These are phyloP conservation scores for Holacanthus passer DNA, from an alignment of 2,113 vertebrate genomes.

Conservation along the genomic window DNA sequence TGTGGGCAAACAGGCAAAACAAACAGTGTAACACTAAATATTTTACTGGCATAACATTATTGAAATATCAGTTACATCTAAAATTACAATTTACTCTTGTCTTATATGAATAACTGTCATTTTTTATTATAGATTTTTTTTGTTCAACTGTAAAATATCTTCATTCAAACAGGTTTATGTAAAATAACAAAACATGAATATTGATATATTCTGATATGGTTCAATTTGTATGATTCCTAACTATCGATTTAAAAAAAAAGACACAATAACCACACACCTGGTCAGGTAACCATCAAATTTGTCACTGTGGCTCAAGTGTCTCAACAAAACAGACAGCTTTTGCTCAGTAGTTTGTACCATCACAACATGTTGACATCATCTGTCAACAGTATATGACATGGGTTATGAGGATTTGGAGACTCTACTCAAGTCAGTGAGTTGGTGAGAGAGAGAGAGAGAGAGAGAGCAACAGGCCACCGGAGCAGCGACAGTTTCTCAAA, in stretches of 20 bases:
- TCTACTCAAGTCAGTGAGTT: neutral
- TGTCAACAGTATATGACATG: conserved; percentile 39
- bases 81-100: neutral
- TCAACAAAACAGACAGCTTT: conserved; percentile 1
- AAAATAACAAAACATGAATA: neutral
- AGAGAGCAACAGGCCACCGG: conserved; percentile 14
- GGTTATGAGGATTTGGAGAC: conserved; percentile 21
- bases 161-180: neutral
- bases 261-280: conserved; percentile 3
- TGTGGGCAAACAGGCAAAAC: neutral
- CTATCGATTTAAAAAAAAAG: neutral
- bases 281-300: neutral
- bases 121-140: neutral
- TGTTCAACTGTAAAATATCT: neutral
- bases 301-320: neutral
- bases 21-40: neutral
- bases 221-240: neutral
- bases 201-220: neutral
- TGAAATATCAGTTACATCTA: neutral
- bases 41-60: neutral
- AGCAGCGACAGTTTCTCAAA: conserved; percentile 48
- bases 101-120: neutral
- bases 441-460: neutral
- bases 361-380: conserved; percentile 21
- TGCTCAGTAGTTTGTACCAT: conserved; percentile 3